Percentiles rank a stretch among this genome's conserved stretches.
phyloP scores from a whole-genome alignment of 2,797 vertebrate genomes.

The Geotrypetes seraphini region DNA sequence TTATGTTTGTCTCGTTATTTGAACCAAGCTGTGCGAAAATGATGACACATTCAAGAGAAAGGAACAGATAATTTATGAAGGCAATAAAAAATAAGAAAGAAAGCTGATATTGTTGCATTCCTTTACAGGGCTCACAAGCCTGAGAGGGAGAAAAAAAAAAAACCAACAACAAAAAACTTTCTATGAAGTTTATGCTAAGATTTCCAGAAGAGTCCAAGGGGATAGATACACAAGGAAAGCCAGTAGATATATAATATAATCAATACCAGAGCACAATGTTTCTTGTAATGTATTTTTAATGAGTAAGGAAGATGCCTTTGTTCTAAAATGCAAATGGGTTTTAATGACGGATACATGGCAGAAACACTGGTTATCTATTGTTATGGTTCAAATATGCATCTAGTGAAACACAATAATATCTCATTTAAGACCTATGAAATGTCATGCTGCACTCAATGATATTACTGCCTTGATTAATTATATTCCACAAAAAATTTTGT shows the following conservation, averaged over 20 bases:
- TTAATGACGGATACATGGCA: slow-evolving; percentile 41
- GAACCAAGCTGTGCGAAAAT: neutral
- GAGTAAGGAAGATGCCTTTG: slow-evolving; percentile 27
- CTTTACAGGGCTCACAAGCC: neutral
- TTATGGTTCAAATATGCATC: neutral
- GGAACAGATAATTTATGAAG: neutral
- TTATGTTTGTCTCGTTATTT: neutral
- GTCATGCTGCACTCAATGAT: neutral
- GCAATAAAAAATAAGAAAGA: neutral
- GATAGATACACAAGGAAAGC: slow-evolving; percentile 32
- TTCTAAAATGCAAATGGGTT: slow-evolving; percentile 48
- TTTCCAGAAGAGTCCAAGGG: slow-evolving; percentile 28
- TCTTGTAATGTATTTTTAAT: slow-evolving; percentile 52
- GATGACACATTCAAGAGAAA: neutral
- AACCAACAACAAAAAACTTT: slow-evolving; percentile 21
- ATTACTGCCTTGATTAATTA: too few species aligned
- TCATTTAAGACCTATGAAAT: neutral
- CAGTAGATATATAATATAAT: slow-evolving; percentile 31
- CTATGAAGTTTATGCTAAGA: slow-evolving; percentile 15
- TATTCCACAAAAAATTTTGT: too few species aligned
- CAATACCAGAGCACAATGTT: slow-evolving; percentile 30
- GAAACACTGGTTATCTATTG: slow-evolving; percentile 45
- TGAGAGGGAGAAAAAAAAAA: neutral
- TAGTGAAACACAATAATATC: neutral
- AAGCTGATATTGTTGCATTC: neutral